These are phyloP conservation scores for Orussus abietinus DNA, from an alignment of 1,140 invertebrate genomes.

Conservation along the genomic window DNA sequence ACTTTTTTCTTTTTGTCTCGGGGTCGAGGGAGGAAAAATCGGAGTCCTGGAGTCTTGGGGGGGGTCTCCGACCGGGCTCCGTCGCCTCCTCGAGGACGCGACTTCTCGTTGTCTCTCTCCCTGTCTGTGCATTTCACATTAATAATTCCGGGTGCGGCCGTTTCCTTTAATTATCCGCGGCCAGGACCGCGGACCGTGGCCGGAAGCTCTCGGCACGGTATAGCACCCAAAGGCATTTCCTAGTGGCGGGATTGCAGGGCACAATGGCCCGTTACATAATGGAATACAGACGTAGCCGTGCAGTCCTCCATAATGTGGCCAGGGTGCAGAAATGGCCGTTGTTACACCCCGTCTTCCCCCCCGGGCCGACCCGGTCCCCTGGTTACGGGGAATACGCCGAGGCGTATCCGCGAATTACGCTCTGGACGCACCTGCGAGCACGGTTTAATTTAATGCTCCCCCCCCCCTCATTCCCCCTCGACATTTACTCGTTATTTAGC, in stretches of 20 bases:
- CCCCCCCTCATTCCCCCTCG: too few relatives aligned
- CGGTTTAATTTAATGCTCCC: too few relatives aligned
- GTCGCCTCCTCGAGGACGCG: too few relatives aligned
- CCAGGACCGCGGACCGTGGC: slow-evolving; percentile 16
- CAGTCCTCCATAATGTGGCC: slow-evolving; percentile 12
- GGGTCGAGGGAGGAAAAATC: too few relatives aligned
- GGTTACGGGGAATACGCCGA: slow-evolving; percentile 10
- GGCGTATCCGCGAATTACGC: background rate
- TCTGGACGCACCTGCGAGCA: too few relatives aligned
- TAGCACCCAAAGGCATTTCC: slow-evolving; percentile 36
- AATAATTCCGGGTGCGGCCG: slow-evolving; percentile 32
- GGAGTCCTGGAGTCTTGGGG: too few relatives aligned
- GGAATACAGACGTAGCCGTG: slow-evolving; percentile 29
- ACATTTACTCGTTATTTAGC: too few relatives aligned
- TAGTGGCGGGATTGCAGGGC: slow-evolving; percentile 22
- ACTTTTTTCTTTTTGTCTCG: too few relatives aligned
- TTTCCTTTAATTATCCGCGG: slow-evolving; percentile 39
- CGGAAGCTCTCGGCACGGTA: slow-evolving; percentile 9
- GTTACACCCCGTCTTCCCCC: slow-evolving; percentile 9
- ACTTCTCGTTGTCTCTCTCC: too few relatives aligned
- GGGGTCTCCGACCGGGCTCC: too few relatives aligned
- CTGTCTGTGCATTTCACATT: too few relatives aligned
- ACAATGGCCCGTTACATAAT: slow-evolving; percentile 43
- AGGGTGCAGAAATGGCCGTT: slow-evolving; percentile 4
- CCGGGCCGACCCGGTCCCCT: background rate